These are phyloP conservation scores for Actenoides lindsayi DNA, from an alignment of 2,113 vertebrate species.

Conservation along the genomic window DNA sequence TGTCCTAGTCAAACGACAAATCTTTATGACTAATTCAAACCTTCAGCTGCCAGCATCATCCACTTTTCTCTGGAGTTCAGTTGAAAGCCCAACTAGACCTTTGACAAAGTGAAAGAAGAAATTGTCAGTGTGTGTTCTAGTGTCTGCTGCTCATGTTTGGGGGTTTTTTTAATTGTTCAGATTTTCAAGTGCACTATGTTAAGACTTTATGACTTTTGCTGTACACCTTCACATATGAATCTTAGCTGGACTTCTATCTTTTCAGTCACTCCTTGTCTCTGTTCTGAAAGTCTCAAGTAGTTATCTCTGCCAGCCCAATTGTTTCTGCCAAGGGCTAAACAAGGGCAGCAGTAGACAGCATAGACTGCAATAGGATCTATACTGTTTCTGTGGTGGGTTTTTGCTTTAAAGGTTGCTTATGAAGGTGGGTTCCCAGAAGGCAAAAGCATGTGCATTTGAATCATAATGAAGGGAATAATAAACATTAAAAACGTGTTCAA, in stretches of 20 bases:
- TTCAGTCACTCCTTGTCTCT: neutral
- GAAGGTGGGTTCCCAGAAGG: neutral
- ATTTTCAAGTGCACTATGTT: neutral
- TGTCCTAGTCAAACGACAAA: neutral
- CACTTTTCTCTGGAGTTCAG: neutral
- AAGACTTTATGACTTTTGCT: neutral
- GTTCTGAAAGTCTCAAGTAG: neutral
- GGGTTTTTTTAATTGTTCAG: neutral
- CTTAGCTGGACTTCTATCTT: neutral
- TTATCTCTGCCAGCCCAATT: neutral
- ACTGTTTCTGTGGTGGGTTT: neutral
- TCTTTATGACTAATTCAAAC: neutral
- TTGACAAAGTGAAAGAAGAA: neutral
- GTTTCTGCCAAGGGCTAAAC: neutral
- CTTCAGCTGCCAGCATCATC: neutral
- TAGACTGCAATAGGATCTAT: neutral
- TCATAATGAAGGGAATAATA: neutral
- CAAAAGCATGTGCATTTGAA: neutral
- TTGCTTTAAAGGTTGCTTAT: neutral
- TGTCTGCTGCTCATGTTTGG: neutral
- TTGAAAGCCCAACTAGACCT: neutral
- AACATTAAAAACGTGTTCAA: neutral
- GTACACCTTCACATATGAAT: neutral
- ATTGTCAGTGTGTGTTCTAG: neutral
- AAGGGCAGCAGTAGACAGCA: too few relatives aligned